Conservation (phyloP, 2,113 vertebrate genomes). For the Tor tambroides region DNA sequence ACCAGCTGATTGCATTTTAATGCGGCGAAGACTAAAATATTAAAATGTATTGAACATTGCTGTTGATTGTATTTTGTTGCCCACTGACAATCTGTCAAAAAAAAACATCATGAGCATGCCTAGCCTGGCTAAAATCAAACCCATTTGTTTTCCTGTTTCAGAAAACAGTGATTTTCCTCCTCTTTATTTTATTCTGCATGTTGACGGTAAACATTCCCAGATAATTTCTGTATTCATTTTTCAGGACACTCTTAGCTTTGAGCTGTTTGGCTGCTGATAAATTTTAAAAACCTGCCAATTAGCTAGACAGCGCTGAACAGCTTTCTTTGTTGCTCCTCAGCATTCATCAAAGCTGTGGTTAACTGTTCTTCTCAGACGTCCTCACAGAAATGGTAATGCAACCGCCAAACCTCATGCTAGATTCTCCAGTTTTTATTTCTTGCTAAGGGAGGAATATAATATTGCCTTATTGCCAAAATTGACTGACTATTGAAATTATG, state of each 20-base stretch:
- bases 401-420: background rate
- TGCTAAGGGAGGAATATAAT: background rate
- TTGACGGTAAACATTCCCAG: conserved; percentile 13
- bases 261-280: conserved; percentile 9
- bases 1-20: background rate
- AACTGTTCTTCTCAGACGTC: background rate
- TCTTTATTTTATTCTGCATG: conserved; percentile 7
- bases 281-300: conserved; percentile 27
- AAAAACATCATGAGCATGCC: background rate
- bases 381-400: background rate
- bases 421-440: background rate
- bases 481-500: background rate
- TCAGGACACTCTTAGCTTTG: conserved; percentile 1
- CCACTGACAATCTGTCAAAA: background rate
- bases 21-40: background rate
- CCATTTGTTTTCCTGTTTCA: background rate
- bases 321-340: conserved; percentile 26
- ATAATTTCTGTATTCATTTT: conserved; percentile 20
- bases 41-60: background rate
- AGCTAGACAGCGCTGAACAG: background rate
- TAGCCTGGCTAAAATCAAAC: background rate
- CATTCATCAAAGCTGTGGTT: background rate
- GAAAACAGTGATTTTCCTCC: background rate
- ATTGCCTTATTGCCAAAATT: background rate
- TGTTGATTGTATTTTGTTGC: background rate